phyloP scores from a whole-genome alignment of 37 sponge, comb jelly and placozoan species.

The Tethya wilhelma region DNA sequence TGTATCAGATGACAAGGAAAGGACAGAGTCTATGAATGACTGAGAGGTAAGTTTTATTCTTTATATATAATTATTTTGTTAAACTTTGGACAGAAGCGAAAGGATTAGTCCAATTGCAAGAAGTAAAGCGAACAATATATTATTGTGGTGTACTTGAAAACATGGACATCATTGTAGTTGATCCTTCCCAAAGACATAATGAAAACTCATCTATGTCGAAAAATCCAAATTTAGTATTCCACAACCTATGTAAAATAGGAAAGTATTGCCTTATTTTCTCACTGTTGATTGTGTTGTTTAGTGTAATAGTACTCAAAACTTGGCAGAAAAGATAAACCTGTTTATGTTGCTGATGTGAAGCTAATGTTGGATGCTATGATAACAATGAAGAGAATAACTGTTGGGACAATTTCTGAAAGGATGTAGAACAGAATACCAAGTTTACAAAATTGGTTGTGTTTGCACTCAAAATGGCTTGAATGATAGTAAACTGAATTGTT shows the following conservation, averaged over 20 bases:
- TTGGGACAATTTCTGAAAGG: slow-evolving; percentile 48
- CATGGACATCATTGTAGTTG: slow-evolving; percentile 21
- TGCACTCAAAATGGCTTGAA: slow-evolving; percentile 31
- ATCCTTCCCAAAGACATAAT: slow-evolving; percentile 38
- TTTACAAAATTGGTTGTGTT: background rate
- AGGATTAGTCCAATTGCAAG: slow-evolving; percentile 6
- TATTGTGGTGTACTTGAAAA: slow-evolving; percentile 47
- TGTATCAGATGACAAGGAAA: slow-evolving; percentile 42
- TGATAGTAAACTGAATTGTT: slow-evolving; percentile 33
- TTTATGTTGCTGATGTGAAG: slow-evolving; percentile 67
- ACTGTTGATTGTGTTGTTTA: slow-evolving; percentile 5
- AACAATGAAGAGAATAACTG: slow-evolving; percentile 24
- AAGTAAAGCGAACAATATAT: slow-evolving; percentile 25
- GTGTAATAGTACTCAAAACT: too few species aligned
- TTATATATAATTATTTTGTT: too few species aligned
- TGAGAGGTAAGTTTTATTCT: too few species aligned
- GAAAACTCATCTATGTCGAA: slow-evolving; percentile 7
- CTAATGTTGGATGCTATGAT: slow-evolving; percentile 35
- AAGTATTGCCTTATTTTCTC: background rate
- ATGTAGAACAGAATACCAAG: slow-evolving; percentile 39
- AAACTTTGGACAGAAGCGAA: background rate
- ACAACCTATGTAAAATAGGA: too few species aligned
- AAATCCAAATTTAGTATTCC: too few species aligned
- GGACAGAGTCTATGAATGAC: slow-evolving; percentile 41
- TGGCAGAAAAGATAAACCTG: too few species aligned